phyloP scores from a whole-genome alignment of 2,888 invertebrate genomes.

The Selenia dentaria region DNA sequence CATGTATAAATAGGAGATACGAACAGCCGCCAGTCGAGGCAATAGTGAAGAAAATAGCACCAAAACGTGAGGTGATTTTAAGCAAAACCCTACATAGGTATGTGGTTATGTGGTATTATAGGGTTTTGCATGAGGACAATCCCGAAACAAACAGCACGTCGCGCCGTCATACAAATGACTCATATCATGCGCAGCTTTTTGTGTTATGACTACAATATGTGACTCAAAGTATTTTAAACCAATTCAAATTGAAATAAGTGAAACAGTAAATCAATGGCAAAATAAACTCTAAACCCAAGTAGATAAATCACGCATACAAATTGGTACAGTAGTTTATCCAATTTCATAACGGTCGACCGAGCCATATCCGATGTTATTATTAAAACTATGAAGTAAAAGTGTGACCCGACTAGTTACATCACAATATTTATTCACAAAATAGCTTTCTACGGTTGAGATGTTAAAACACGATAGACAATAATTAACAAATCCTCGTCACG shows the following conservation, averaged over 20 bases:
- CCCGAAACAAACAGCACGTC: conserved; percentile 2
- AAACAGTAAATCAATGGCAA: conserved; percentile 12
- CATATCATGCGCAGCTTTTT: conserved; percentile 13
- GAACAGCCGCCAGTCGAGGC: conserved; percentile 46
- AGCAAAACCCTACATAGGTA: conserved; percentile 4
- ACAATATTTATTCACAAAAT: conserved; percentile 42
- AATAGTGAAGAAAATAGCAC: conserved; percentile 50
- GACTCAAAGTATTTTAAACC: conserved; percentile 15
- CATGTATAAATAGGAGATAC: conserved; percentile 54
- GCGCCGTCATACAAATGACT: conserved; percentile 29
- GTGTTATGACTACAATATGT: conserved; percentile 2
- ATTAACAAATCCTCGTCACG: conserved; percentile 36
- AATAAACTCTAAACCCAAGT: no score
- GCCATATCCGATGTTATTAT: conserved; percentile 52
- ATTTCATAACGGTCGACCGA: conserved; percentile 40
- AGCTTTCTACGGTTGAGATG: conserved; percentile 54
- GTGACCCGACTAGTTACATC: conserved; percentile 53
- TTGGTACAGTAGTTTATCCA: conserved; percentile 34
- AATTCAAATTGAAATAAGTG: conserved; percentile 15
- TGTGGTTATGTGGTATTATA: conserved; percentile 7
- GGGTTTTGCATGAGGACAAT: conserved; percentile 18
- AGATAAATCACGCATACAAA: conserved; percentile 22
- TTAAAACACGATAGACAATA: conserved; percentile 24
- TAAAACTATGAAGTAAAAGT: conserved; percentile 56
- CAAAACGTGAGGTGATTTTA: conserved; percentile 40